A percentile compares a stretch with the other conserved stretches of the same genome.
Conservation (phyloP, 1,140 invertebrate genomes). For the Magallana gigas region DNA sequence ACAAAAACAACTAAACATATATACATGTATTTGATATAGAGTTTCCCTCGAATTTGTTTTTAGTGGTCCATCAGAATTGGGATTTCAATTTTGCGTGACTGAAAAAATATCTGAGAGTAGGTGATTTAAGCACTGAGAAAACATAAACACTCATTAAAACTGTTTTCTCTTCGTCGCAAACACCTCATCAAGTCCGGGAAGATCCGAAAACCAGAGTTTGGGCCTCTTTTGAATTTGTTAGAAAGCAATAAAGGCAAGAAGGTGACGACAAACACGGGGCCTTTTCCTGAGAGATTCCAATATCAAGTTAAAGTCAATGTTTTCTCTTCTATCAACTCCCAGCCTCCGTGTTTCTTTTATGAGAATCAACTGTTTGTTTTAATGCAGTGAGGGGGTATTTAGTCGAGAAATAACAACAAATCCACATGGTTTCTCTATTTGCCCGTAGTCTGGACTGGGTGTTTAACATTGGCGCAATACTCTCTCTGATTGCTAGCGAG, state of each 20-base stretch:
- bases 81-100: slow-evolving; percentile 21
- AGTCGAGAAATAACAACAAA: slow-evolving; percentile 51
- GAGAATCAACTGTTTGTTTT: slow-evolving; percentile 56
- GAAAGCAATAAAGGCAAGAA: slow-evolving; percentile 15
- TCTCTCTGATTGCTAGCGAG: slow-evolving; percentile 13
- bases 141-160: slow-evolving; percentile 35
- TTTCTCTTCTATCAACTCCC: slow-evolving; percentile 44
- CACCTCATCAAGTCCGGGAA: slow-evolving; percentile 7
- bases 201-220: slow-evolving; percentile 39
- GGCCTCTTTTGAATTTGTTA: background rate
- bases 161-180: slow-evolving; percentile 3
- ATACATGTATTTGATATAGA: background rate
- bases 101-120: background rate
- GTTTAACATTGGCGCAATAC: slow-evolving; percentile 21
- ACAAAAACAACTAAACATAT: too few species aligned
- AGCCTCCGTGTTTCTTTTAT: slow-evolving; percentile 52
- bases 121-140: background rate
- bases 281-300: slow-evolving; percentile 29
- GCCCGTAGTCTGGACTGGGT: slow-evolving; percentile 18
- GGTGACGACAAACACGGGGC: slow-evolving; percentile 22
- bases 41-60: background rate
- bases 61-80: background rate
- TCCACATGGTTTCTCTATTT: slow-evolving; percentile 48
- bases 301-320: slow-evolving; percentile 47
- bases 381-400: slow-evolving; percentile 44